Conservation (phyloP, 2,797 vertebrate species). For the Phoxinus dragarum region DNA sequence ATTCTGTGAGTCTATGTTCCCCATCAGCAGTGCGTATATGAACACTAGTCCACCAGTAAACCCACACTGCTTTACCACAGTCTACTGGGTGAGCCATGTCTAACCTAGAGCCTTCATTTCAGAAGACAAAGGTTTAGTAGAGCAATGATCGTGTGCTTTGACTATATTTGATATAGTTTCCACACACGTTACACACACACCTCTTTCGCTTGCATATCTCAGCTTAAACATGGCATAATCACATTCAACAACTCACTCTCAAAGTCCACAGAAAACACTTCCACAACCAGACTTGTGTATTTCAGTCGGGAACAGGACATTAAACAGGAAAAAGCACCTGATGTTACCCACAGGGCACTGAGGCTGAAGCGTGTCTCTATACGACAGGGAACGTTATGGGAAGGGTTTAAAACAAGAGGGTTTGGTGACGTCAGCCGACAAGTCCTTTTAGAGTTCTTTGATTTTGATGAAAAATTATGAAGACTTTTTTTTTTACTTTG, state of each 20-base stretch:
- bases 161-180: not conserved
- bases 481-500: not conserved
- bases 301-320: not conserved
- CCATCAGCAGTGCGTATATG: not conserved
- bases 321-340: not conserved
- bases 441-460: not conserved
- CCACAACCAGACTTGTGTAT: not conserved
- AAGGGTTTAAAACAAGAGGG: not conserved
- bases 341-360: not conserved
- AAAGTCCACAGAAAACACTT: not conserved
- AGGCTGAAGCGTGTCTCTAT: not conserved
- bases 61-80: not conserved
- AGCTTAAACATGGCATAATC: not conserved
- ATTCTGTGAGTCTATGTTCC: not conserved
- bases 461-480: not conserved
- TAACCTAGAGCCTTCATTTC: not conserved
- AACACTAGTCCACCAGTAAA: not conserved
- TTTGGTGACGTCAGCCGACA: not conserved
- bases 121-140: not conserved
- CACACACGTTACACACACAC: not conserved
- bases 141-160: not conserved
- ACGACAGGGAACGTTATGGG: not conserved
- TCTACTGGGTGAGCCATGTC: not conserved
- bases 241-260: not conserved
- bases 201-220: rapidly evolving